These are phyloP conservation scores for Macaria notata DNA, from an alignment of 2,888 invertebrate species.

Conservation along the genomic window DNA sequence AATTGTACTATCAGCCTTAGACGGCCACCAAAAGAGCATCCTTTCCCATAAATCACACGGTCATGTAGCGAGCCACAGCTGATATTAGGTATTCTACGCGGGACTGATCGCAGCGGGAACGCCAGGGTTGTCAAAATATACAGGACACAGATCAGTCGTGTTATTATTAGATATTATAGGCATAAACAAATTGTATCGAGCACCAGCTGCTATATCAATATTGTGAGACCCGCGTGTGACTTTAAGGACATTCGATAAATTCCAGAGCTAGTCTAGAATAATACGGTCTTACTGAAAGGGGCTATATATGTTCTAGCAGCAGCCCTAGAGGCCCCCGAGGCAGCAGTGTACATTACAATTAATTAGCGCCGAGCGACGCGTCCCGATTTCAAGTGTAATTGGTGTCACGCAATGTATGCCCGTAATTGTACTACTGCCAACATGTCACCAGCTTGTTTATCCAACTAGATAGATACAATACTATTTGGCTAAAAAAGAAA, in stretches of 20 bases:
- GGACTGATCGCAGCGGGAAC: constrained; percentile 50
- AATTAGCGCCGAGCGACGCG: constrained; percentile 46
- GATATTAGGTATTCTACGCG: constrained; percentile 51
- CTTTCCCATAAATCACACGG: constrained; percentile 45
- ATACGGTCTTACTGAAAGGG: too few species aligned
- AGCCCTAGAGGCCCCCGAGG: constrained; percentile 42
- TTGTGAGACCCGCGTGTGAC: too few species aligned
- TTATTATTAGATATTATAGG: too few species aligned
- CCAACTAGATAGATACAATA: too few species aligned
- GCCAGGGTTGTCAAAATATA: constrained; percentile 13
- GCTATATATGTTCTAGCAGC: neutral
- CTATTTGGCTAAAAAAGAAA: too few species aligned
- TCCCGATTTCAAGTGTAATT: constrained; percentile 55
- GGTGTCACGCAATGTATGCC: constrained; percentile 37
- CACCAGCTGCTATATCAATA: too few species aligned
- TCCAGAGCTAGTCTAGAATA: too few species aligned
- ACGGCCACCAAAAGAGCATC: constrained; percentile 35
- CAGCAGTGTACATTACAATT: constrained; percentile 61
- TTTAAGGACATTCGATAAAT: too few species aligned
- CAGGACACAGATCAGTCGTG: too few species aligned
- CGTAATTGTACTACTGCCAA: constrained; percentile 41
- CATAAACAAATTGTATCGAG: too few species aligned
- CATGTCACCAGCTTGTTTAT: constrained; percentile 7
- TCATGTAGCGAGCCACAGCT: constrained; percentile 24
- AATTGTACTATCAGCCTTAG: constrained; percentile 37